A percentile compares a stretch with the other conserved stretches of the same genome.
Evolutionary conservation across 2,888 invertebrate species (phyloP).

Genomic region (Drosophila tripunctata): DNA sequence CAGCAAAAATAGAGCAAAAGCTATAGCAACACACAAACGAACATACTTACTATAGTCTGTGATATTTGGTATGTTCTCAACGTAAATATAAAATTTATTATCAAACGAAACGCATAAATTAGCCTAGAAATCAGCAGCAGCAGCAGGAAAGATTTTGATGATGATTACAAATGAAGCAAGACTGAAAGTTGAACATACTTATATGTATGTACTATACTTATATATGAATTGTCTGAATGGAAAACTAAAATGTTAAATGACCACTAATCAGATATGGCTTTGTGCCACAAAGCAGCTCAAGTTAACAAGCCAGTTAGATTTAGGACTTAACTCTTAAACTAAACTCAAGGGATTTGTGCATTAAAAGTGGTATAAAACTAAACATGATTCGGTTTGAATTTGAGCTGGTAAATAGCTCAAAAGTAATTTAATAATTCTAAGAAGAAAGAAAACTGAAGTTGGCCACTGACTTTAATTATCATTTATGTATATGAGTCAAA

Average conservation of each 20-base stretch:
- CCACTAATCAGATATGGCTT: slow-evolving; percentile 18
- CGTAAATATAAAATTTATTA: slow-evolving; percentile 79
- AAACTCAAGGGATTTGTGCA: no score
- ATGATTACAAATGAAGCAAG: slow-evolving; percentile 56
- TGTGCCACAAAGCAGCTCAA: neutral
- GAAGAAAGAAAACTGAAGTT: no score
- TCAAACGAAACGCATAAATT: slow-evolving; percentile 77
- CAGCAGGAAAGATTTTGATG: slow-evolving; percentile 48
- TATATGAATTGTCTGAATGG: neutral
- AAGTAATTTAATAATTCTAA: no score
- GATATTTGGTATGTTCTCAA: slow-evolving; percentile 63
- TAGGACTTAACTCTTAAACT: neutral
- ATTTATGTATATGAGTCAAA: no score
- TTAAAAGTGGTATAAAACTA: no score
- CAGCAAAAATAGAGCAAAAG: slow-evolving; percentile 19
- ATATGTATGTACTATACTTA: slow-evolving; percentile 2
- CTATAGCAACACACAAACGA: slow-evolving; percentile 11
- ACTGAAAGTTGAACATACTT: slow-evolving; percentile 21
- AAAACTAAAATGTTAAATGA: neutral
- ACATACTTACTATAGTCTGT: slow-evolving; percentile 1
- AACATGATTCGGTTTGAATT: no score
- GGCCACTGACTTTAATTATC: no score
- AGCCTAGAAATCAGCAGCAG: slow-evolving; percentile 65
- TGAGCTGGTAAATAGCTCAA: no score
- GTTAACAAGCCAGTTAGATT: neutral